Evolutionary conservation across 1,140 invertebrate genomes (phyloP), one percentile per base, ranked within the genome.

Genomic region (Drosophila bifasciata): DNA sequence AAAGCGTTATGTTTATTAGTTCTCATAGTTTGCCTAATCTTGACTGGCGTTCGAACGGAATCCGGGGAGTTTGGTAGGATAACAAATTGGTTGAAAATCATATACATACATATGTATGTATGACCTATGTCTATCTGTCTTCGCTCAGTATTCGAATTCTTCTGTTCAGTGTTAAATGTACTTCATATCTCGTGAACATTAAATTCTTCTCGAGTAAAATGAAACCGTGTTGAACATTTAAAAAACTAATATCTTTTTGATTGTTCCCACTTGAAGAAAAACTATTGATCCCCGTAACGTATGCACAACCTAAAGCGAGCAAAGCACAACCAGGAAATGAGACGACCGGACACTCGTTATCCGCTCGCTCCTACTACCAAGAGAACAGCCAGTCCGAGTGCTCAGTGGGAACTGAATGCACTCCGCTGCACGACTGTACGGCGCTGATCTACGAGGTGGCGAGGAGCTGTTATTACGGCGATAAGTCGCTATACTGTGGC

Each of bases 401-500:
- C 48, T 72, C 91, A 16, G 69, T 89, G 43, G 86, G 83, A 43
- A 91, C 77, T 0, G 90, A 91, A 50, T 92, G 91, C 48, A 85
- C 90, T 0, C 90, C 91, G 5, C 56, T 92, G 5, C 86, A 90
- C 52, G 91, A 92, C 46, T 92, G 91, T 45, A 89, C 90, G 0
- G 73, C 89, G 0, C 64, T 91, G 60, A 88, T 91, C 21, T 90
- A 90, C 23, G 90, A 91, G 60, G 86, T 90, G 46, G 91, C 91
- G 11, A 90, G 90, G 58, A 88, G 70, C 15, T 92, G 91, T 43
- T 92, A 84, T 44, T 90, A 85, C 16, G 90, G 91, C 16, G 91
- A 92, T 49, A 91, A 91, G 59, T 91, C 91, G n/a, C 58, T 91
- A 1, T 91, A 73, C 36, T 92, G 91, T 23, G 91, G 91, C 9